Evolutionary conservation across 2,888 invertebrate species (phyloP).

Genomic region (Limnephilus rhombicus): DNA sequence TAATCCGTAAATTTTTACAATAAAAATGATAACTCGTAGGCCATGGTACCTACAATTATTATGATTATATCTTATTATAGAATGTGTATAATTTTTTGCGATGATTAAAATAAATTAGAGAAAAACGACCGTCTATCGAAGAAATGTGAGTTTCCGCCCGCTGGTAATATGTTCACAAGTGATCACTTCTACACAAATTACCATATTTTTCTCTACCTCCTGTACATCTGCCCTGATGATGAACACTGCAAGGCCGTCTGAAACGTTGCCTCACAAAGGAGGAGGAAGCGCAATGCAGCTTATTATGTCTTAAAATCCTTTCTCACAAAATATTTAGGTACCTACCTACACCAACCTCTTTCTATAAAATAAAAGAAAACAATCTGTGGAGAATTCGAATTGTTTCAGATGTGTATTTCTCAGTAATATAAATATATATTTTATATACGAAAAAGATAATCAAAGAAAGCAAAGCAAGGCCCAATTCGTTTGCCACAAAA

Average conservation of each 20-base stretch:
- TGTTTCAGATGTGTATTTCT: not conserved
- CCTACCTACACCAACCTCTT: not conserved
- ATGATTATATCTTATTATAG: no score
- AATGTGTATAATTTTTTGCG: no score
- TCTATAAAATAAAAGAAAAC: not conserved
- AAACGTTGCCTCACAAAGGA: not conserved
- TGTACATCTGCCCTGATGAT: not conserved
- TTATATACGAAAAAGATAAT: constrained; percentile 19
- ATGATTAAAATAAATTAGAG: no score
- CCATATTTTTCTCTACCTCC: not conserved
- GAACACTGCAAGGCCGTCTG: not conserved
- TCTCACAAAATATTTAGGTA: not conserved
- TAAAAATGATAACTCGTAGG: not conserved
- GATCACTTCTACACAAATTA: not conserved
- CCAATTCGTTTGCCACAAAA: constrained; percentile 63
- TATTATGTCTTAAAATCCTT: not conserved
- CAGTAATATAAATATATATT: not conserved
- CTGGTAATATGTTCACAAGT: no score
- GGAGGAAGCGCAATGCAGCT: not conserved
- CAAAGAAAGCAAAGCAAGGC: constrained; percentile 37
- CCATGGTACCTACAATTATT: no score
- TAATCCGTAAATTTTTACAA: not conserved
- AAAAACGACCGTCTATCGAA: no score
- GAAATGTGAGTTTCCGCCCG: no score
- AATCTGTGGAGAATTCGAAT: not conserved